Base-by-base conservation (phyloP, 2,113 vertebrate species). In the Arothron firmamentum region DNA sequence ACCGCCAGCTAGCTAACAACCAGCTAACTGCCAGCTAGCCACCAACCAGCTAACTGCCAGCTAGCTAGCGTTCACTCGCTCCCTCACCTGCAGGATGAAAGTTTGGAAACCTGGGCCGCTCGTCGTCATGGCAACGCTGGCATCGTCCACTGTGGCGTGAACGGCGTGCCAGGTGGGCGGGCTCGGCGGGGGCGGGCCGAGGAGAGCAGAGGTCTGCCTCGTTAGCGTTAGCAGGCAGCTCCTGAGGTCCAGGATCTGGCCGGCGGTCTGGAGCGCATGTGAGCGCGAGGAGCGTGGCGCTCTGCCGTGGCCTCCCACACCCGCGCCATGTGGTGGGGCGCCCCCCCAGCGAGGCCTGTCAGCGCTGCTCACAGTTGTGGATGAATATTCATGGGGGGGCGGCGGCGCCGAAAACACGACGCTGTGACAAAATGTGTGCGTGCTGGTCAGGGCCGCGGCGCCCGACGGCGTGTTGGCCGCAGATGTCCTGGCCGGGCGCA, bases 311-410 rank as follows among this genome's bases (percentile, higher is more conserved):
- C 17, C 17, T 19, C 47, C 16, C 10, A 83, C 88, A 87, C 87
- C 80, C 82, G 53, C 58, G 84, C 88, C 89, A 89, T 90, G 89
- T 90, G 89, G 88, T 82, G 74, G 49, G 42, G 25, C 57, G 62
- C 75, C 70, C 74, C 80, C 88, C 89, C 88, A 91, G 85, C 62
- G 76, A 85, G 76, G 71, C 84, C 81, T 88, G 88, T 90, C 89
- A 88, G 85, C 84, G 84, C 85, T 77, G 88, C 80, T 81, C 88
- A 89, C 88, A 90, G 85, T 89, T 90, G 86, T 67, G 38, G 71
- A 90, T 91, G 90, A 90, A 90, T 90, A 91, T 91, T 91, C 89
- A 90, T 90, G 81, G 62, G 65, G 67, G 75, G 81, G 74, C 43
- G 72, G 70, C 71, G 67, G 18, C 47, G 47, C n/a, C 17, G 20